These are phyloP conservation scores for Cheilosia scutellata DNA, from an alignment of 2,888 invertebrate genomes.

Conservation along the genomic window DNA sequence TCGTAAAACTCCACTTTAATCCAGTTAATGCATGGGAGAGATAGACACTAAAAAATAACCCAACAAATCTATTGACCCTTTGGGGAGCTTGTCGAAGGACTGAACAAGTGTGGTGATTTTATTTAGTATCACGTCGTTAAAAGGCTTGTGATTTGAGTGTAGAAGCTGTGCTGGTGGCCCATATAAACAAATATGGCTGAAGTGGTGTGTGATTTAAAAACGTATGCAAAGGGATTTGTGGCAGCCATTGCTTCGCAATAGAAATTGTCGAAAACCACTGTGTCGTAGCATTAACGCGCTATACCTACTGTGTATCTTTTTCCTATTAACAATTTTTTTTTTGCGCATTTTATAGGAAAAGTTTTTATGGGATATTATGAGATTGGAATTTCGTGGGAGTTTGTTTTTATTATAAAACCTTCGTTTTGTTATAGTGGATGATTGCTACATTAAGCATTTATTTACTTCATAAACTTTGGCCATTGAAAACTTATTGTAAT, in stretches of 20 bases:
- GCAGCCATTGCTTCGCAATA: background rate
- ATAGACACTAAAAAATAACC: slow-evolving; percentile 30
- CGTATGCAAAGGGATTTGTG: slow-evolving; percentile 18
- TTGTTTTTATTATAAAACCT: slow-evolving; percentile 20
- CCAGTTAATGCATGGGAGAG: slow-evolving; percentile 22
- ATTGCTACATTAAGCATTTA: slow-evolving; percentile 26
- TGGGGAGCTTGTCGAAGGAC: slow-evolving; percentile 20
- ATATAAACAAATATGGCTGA: slow-evolving; percentile 37
- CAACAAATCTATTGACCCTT: slow-evolving; percentile 59
- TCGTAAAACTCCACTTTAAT: slow-evolving; percentile 58
- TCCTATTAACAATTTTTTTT: slow-evolving; percentile 58
- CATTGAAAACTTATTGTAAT: slow-evolving; percentile 41
- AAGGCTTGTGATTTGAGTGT: slow-evolving; percentile 51
- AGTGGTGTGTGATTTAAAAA: slow-evolving; percentile 50
- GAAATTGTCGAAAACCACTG: slow-evolving; percentile 19
- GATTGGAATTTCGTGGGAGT: slow-evolving; percentile 41
- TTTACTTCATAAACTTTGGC: slow-evolving; percentile 32
- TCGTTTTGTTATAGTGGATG: slow-evolving; percentile 13
- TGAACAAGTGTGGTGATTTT: slow-evolving; percentile 49
- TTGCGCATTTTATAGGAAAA: slow-evolving; percentile 64
- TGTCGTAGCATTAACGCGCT: slow-evolving; percentile 15
- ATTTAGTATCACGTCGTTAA: slow-evolving; percentile 59
- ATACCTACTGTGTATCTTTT: slow-evolving; percentile 58
- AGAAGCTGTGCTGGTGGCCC: background rate
- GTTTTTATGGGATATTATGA: slow-evolving; percentile 69